These are phyloP conservation scores for Hephaestus fuliginosus DNA, from an alignment of 2,797 vertebrate genomes.

Conservation along the genomic window DNA sequence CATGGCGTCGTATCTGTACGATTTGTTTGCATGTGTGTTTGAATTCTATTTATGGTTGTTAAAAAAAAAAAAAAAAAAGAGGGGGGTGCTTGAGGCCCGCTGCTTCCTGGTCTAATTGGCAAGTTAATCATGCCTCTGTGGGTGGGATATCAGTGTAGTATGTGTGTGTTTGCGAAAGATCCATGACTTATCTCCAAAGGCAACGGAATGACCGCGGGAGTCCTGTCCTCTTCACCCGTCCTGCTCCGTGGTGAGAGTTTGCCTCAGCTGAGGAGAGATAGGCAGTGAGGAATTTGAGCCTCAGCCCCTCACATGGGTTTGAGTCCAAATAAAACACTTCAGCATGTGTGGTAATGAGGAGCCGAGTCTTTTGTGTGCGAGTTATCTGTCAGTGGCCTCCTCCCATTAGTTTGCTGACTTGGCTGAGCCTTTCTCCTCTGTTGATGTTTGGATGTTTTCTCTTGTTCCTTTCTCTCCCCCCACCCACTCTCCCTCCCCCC, in stretches of 20 bases:
- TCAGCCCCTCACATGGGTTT: conserved; percentile 40
- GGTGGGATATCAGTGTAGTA: conserved; percentile 65
- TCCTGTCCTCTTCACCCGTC: conserved; percentile 63
- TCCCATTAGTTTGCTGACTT: conserved; percentile 71
- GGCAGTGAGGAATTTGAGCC: conserved; percentile 35
- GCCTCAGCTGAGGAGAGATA: conserved; percentile 42
- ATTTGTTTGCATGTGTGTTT: conserved; percentile 44
- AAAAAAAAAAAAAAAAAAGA: background rate
- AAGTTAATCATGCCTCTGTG: conserved; percentile 75
- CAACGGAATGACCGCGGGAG: conserved; percentile 72
- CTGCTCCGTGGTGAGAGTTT: conserved; percentile 34
- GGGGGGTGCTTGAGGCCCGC: conserved; percentile 40
- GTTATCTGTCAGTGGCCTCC: conserved; percentile 68
- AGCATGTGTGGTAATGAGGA: conserved; percentile 72
- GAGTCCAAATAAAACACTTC: conserved; percentile 72
- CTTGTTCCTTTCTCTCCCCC: conserved; percentile 1
- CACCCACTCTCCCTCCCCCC: background rate
- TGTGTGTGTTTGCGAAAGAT: conserved; percentile 63
- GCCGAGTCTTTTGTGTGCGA: conserved; percentile 38
- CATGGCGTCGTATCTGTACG: conserved; percentile 22
- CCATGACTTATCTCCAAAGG: conserved; percentile 75
- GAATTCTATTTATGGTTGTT: conserved; percentile 55
- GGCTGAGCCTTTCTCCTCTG: conserved; percentile 53
- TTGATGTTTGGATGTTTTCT: conserved; percentile 73
- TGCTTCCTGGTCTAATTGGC: conserved; percentile 81